A percentile compares a stretch with the other conserved stretches of the same genome.
Evolutionary conservation across 2,797 vertebrate genomes (phyloP).

Genomic region (Benthosema pterotum): DNA sequence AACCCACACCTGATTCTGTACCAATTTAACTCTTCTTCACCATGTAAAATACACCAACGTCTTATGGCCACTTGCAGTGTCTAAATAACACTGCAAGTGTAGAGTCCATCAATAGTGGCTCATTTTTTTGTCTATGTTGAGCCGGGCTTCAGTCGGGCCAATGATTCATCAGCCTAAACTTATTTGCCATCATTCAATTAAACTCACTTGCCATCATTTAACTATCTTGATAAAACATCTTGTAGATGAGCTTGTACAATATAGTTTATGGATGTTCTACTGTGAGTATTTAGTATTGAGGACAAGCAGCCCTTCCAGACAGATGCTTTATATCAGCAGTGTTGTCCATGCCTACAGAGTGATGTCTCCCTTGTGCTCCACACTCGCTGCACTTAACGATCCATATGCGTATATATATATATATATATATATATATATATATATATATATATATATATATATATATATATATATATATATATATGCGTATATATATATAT

Average conservation of each 20-base stretch:
- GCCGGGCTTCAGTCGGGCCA: conserved; percentile 47
- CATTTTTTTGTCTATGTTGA: conserved; percentile 7
- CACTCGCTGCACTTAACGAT: no score
- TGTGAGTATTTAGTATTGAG: no score
- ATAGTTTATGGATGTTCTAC: no score
- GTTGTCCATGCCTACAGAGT: no score
- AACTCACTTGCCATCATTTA: no score
- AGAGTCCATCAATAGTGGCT: conserved; percentile 30
- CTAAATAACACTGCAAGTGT: conserved; percentile 27
- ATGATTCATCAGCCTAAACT: no score
- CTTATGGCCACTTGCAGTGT: conserved; percentile 55
- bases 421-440: neutral
- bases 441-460: neutral
- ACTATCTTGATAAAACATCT: no score
- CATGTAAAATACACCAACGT: conserved; percentile 33
- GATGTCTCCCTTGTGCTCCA: no score
- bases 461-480: neutral
- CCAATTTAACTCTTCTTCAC: conserved; percentile 35
- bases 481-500: neutral
- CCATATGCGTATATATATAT: neutral
- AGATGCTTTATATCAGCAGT: no score
- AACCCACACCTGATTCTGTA: conserved; percentile 45
- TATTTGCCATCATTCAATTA: no score
- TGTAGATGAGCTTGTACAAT: no score
- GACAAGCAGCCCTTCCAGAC: no score